Evolutionary conservation across 2,797 vertebrate species (phyloP).

Genomic region (Danio kyathit): DNA sequence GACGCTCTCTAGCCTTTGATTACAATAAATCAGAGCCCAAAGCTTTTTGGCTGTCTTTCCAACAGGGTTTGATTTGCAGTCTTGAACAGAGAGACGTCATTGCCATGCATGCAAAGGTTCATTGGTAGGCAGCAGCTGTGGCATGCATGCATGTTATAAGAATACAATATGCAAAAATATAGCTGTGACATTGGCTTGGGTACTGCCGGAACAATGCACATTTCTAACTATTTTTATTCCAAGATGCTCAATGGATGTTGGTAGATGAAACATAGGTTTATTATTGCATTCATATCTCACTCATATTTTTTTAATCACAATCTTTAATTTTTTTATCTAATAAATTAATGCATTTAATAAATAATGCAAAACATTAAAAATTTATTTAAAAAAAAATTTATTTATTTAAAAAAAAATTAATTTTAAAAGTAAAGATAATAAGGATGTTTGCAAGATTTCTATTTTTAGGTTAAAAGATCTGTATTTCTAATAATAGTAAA

Average conservation of each 20-base stretch:
- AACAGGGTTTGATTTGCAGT: constrained; percentile 28
- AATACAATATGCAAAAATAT: constrained; percentile 24
- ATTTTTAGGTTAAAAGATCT: too few relatives aligned
- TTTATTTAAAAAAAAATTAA: too few relatives aligned
- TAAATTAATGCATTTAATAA: too few relatives aligned
- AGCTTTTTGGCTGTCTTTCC: constrained; percentile 29
- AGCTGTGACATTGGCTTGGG: not conserved
- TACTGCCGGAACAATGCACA: not conserved
- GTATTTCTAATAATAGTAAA: too few relatives aligned
- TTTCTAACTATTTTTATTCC: not conserved
- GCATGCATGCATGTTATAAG: not conserved
- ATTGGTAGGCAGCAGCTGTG: constrained; percentile 19
- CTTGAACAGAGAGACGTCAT: constrained; percentile 27
- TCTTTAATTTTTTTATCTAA: too few relatives aligned
- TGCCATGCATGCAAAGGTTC: constrained; percentile 9
- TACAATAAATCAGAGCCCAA: constrained; percentile 62
- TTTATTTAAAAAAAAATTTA: too few relatives aligned
- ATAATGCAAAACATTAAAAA: too few relatives aligned
- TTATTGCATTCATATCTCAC: not conserved
- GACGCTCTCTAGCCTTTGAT: constrained; percentile 69
- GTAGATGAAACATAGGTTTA: not conserved
- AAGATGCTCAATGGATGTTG: not conserved
- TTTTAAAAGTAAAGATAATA: too few relatives aligned
- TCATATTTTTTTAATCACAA: too few relatives aligned
- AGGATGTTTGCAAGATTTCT: too few relatives aligned